A percentile compares a stretch with the other conserved stretches of the same genome.
These are phyloP conservation scores for Eupsittula cactorum DNA, from an alignment of 2,113 vertebrate species.

Conservation along the genomic window DNA sequence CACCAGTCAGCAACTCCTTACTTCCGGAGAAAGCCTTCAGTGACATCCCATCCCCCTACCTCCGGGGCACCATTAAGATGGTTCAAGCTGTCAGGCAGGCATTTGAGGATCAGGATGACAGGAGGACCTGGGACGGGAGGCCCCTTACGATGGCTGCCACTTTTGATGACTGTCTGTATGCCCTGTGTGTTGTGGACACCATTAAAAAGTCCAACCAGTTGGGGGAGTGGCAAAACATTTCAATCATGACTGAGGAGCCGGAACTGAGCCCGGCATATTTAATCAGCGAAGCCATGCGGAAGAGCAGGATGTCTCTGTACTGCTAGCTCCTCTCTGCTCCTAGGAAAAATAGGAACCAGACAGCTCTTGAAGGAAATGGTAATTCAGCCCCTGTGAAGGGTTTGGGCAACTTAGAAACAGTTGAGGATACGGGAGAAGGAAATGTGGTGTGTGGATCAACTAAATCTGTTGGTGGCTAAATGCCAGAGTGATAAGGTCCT, in stretches of 20 bases:
- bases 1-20: conserved; percentile 86
- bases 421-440: neutral
- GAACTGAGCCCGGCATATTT: conserved; percentile 94
- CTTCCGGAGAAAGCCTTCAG: conserved; percentile 95
- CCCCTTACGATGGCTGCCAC: conserved; percentile 97
- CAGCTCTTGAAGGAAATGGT: conserved; percentile 35
- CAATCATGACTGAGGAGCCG: conserved; percentile 94
- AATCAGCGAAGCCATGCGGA: conserved; percentile 97
- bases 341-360: neutral
- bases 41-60: conserved; percentile 93
- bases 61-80: conserved; percentile 95
- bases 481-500: neutral
- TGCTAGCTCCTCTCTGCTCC: conserved; percentile 79
- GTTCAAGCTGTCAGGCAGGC: conserved; percentile 95
- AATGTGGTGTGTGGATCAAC: neutral
- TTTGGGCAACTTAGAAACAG: neutral
- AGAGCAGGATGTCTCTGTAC: conserved; percentile 96
- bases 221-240: conserved; percentile 98
- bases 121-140: conserved; percentile 94
- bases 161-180: conserved; percentile 97
- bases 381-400: conserved; percentile 1
- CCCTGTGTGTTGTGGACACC: conserved; percentile 95
- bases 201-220: conserved; percentile 96
- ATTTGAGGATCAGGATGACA: conserved; percentile 95
- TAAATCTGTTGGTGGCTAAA: conserved; percentile 8